Evolutionary conservation across 2,888 invertebrate species (phyloP), one percentile per base, ranked within the genome.

Genomic region (Choristoneura rosaceana): DNA sequence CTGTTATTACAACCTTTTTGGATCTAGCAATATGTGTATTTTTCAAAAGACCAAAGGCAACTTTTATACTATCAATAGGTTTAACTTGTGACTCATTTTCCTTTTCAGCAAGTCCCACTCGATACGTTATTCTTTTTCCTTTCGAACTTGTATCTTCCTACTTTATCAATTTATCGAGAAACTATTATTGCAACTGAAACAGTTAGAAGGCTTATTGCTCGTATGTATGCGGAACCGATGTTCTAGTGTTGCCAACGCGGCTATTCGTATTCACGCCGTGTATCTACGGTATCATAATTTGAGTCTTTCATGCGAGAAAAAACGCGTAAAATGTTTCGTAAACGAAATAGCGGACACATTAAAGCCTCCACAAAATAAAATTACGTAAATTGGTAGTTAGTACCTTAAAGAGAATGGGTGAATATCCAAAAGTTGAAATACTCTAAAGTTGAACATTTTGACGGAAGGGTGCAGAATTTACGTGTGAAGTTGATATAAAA

Each of bases 161-260:
- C 45, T 70, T 70, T 70, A 59, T 71, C 67, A 63, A 38, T 67
- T 25, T 71, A 71, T 71, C 58, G 62, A 58, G 45, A 62, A 71
- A 58, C 67, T 71, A 71, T 67, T 63, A 73, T 58, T 58, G 71
- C 62, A 67, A 71, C 63, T 47, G 62, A 38, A 62, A 17, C 63
- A 41, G 59, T 64, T 65, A 61, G 55, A 59, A 50, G 52, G 38
- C 64, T 74, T 77, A 75, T 69, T 62, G 66, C 52, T 71, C 74
- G 65, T 73, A 69, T 67, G 45, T 76, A 70, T 74, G 69, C 67
- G 70, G 62, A 69, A 68, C 69, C 61, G 62, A 76, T 73, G 68
- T 70, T 47, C 61, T 60, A 43, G 43, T 17, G 12, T 55, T 55
- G 38, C 59, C 52, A 70, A 69, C 43, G 50, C 12, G 60, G 61